Evolutionary conservation across 1,140 invertebrate genomes (phyloP).

Genomic region (Wasmannia auropunctata): DNA sequence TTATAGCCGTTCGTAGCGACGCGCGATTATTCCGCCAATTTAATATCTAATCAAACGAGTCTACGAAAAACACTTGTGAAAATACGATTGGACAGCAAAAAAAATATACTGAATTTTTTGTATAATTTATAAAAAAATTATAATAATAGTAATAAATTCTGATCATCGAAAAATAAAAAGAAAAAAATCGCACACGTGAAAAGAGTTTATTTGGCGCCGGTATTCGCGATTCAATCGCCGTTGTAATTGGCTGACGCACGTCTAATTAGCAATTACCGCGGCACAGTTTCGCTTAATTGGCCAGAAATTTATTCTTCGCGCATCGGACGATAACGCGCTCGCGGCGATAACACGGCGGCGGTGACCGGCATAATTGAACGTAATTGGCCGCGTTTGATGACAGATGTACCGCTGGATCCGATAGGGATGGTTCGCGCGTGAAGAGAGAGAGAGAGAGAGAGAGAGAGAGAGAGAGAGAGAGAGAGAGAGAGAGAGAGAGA

Average conservation of each 20-base stretch:
- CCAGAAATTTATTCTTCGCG: conserved; percentile 33
- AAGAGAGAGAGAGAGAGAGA: no score
- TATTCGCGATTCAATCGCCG: not conserved
- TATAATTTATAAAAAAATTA: not conserved
- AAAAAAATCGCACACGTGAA: not conserved
- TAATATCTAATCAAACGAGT: not conserved
- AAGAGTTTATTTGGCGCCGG: not conserved
- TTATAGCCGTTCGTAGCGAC: conserved; percentile 5
- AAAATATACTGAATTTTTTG: not conserved
- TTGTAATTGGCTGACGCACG: conserved; percentile 18
- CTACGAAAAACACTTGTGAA: not conserved
- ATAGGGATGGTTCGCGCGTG: not conserved
- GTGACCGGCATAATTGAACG: conserved; percentile 75
- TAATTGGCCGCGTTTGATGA: conserved; percentile 81
- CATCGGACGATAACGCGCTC: conserved; percentile 12
- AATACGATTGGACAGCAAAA: not conserved
- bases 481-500: no score
- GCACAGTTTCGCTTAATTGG: conserved; percentile 49
- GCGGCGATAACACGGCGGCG: conserved; percentile 18
- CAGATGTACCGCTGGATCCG: conserved; percentile 76
- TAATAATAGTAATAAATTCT: not conserved
- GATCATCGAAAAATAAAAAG: not conserved
- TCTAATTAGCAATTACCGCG: conserved; percentile 61
- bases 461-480: no score
- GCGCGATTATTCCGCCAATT: conserved; percentile 21